These are phyloP conservation scores for Kryptolebias marmoratus DNA, from an alignment of 2,113 vertebrate species.

Conservation along the genomic window DNA sequence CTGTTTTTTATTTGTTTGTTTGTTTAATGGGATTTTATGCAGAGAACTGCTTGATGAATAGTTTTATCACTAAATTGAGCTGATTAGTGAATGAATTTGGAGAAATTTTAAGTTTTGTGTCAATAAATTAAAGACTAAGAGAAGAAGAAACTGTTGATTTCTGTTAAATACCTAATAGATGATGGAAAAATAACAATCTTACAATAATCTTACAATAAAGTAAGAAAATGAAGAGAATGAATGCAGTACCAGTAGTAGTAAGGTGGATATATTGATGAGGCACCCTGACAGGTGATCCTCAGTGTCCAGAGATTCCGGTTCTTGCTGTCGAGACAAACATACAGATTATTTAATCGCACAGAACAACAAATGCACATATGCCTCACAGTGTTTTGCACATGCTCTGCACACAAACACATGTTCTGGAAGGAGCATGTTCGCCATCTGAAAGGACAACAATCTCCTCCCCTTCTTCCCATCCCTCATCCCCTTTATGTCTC, in stretches of 20 bases:
- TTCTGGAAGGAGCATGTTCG: slow-evolving; percentile 43
- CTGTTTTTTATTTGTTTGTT: neutral
- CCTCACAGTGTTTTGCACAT: slow-evolving; percentile 2
- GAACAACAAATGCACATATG: neutral
- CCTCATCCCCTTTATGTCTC: slow-evolving; percentile 51
- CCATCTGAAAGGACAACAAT: slow-evolving; percentile 61
- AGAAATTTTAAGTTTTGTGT: neutral
- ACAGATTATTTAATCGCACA: neutral
- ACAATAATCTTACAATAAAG: neutral
- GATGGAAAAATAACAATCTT: slow-evolving; percentile 1
- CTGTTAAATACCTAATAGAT: neutral
- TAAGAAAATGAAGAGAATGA: neutral
- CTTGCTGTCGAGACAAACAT: slow-evolving; percentile 66
- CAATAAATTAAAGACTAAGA: neutral
- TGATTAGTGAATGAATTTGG: neutral
- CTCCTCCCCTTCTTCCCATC: slow-evolving; percentile 58
- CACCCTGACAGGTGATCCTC: slow-evolving; percentile 91
- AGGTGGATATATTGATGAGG: slow-evolving; percentile 88
- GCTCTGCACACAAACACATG: slow-evolving; percentile 25
- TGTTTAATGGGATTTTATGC: neutral
- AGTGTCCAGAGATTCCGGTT: slow-evolving; percentile 89
- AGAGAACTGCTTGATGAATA: neutral
- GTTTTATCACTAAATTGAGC: neutral
- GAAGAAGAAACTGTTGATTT: neutral
- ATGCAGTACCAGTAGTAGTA: slow-evolving; percentile 90